These are phyloP conservation scores for Drosophila sordidapex DNA, from an alignment of 2,888 invertebrate species.

Conservation along the genomic window DNA sequence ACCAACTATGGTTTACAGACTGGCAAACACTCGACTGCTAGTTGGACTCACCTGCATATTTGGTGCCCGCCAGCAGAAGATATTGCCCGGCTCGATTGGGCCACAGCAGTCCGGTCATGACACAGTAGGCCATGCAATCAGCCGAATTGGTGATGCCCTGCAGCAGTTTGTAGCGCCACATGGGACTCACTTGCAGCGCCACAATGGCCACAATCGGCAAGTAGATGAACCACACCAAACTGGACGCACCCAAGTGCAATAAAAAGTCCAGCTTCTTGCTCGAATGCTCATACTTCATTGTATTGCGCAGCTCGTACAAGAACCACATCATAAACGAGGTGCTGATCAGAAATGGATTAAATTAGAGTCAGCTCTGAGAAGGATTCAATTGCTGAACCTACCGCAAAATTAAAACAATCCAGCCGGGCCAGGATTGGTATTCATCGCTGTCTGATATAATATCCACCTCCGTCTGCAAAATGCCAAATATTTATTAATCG, in stretches of 20 bases:
- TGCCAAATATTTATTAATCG: background rate
- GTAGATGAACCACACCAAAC: conserved; percentile 99
- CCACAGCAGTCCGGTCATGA: conserved; percentile 98
- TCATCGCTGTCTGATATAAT: conserved; percentile 98
- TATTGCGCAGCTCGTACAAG: conserved; percentile 90
- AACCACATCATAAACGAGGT: conserved; percentile 95
- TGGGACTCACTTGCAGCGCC: conserved; percentile 95
- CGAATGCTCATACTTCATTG: conserved; percentile 92
- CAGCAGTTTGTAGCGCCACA: conserved; percentile 98
- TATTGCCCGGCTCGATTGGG: conserved; percentile 97
- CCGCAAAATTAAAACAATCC: conserved; percentile 94
- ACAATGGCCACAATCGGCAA: conserved; percentile 97
- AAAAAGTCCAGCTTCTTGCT: conserved; percentile 95
- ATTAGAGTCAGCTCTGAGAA: background rate
- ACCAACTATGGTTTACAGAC: background rate
- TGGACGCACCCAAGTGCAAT: conserved; percentile 98
- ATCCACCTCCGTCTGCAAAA: conserved; percentile 95
- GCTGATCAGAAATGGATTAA: conserved; percentile 82
- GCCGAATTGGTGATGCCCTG: conserved; percentile 98
- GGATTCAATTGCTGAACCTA: conserved; percentile 34
- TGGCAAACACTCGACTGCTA: background rate
- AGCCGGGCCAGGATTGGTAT: conserved; percentile 99
- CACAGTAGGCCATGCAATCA: conserved; percentile 96
- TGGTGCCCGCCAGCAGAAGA: conserved; percentile 91
- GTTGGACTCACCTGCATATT: conserved; percentile 86